These are phyloP conservation scores for Sciaenops ocellatus DNA, from an alignment of 2,797 vertebrate species.

Conservation along the genomic window DNA sequence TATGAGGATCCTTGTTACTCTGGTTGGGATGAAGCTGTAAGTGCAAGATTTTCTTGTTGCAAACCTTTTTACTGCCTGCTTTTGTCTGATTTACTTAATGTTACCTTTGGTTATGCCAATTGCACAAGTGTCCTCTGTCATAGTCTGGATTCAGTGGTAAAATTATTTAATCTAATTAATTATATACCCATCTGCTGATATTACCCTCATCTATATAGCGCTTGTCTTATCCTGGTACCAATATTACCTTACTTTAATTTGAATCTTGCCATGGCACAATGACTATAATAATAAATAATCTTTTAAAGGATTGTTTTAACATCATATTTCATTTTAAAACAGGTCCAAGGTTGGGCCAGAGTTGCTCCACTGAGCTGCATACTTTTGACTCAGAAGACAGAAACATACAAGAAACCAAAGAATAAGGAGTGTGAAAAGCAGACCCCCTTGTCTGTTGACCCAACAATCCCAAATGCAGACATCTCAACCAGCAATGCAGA, in stretches of 20 bases:
- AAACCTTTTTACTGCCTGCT: background rate
- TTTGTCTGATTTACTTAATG: conserved; percentile 6
- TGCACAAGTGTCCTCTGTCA: background rate
- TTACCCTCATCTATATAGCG: too few species aligned
- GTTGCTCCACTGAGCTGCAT: conserved; percentile 79
- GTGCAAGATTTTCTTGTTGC: conserved; percentile 60
- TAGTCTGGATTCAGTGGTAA: background rate
- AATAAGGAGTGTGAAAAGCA: conserved; percentile 55
- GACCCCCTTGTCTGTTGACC: conserved; percentile 74
- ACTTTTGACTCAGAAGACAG: conserved; percentile 77
- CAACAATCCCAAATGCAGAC: conserved; percentile 43
- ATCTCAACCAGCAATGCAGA: conserved; percentile 47
- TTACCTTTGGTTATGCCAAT: background rate
- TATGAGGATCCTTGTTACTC: conserved; percentile 70
- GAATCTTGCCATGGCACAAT: background rate
- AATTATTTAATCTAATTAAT: background rate
- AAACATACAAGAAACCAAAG: conserved; percentile 67
- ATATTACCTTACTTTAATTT: background rate
- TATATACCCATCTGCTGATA: background rate
- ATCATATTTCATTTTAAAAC: conserved; percentile 44
- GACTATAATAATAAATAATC: background rate
- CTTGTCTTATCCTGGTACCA: background rate
- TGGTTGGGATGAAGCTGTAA: conserved; percentile 91
- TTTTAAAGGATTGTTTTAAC: background rate
- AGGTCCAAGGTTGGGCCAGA: conserved; percentile 88